Conservation (phyloP, 2,113 vertebrate genomes). For the Leucosticte australis region DNA sequence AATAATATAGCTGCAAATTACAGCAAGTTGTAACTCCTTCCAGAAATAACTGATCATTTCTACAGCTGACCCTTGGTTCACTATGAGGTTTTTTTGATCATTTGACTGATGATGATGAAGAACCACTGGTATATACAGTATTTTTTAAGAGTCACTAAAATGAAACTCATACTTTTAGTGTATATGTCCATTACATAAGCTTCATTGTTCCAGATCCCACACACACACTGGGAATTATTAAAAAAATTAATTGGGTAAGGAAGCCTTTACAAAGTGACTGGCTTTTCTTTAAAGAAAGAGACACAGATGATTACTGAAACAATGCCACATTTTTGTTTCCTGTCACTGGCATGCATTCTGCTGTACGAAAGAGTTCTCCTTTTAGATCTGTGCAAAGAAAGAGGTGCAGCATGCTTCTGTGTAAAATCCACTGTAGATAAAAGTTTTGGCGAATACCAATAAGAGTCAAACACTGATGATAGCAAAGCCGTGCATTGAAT, state of each 20-base stretch:
- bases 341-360: background rate
- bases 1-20: background rate
- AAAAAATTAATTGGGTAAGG: background rate
- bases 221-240: background rate
- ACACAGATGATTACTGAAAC: rapidly evolving
- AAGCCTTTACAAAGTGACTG: background rate
- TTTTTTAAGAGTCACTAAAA: background rate
- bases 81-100: background rate
- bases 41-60: background rate
- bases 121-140: background rate
- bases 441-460: background rate
- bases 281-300: background rate
- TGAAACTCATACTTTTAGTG: background rate
- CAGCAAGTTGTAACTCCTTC: background rate
- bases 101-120: background rate
- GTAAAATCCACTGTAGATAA: background rate
- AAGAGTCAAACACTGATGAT: background rate
- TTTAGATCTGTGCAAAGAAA: background rate
- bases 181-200: background rate
- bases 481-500: background rate
- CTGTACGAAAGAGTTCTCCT: background rate
- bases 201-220: background rate
- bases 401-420: background rate
- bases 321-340: background rate
- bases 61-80: background rate